Percentiles rank a stretch among this genome's conserved stretches.
Evolutionary conservation across 2,113 vertebrate genomes (phyloP).

Genomic region (Chitala chitala): DNA sequence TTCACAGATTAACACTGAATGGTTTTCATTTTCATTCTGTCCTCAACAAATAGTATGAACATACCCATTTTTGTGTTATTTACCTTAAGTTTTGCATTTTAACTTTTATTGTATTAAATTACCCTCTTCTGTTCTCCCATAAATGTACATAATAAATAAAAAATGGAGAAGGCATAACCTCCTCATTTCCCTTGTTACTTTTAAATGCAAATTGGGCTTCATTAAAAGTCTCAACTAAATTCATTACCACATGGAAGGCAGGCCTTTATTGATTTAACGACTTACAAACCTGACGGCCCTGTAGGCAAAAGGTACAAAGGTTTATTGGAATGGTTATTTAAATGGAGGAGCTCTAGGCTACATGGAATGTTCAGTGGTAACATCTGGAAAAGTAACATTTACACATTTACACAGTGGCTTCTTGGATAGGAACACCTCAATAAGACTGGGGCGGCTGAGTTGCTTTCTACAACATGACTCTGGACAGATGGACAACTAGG

Average conservation of each 20-base stretch:
- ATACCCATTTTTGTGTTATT: not conserved
- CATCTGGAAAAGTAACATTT: constrained; percentile 71
- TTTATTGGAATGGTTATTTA: constrained; percentile 67
- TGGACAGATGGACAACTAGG: too few relatives aligned
- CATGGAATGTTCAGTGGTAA: constrained; percentile 50
- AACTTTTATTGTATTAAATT: constrained; percentile 39
- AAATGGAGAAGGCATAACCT: constrained; percentile 51
- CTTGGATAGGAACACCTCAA: constrained; percentile 60
- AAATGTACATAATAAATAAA: constrained; percentile 54
- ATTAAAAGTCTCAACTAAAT: constrained; percentile 63
- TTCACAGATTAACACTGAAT: not conserved
- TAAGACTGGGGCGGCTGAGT: constrained; percentile 42
- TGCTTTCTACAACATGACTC: not conserved
- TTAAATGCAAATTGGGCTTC: constrained; percentile 68
- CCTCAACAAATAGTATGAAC: not conserved
- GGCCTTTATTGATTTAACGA: constrained; percentile 58
- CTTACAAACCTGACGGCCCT: constrained; percentile 52
- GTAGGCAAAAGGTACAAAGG: constrained; percentile 66
- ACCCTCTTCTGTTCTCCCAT: constrained; percentile 35
- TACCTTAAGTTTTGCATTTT: constrained; percentile 6
- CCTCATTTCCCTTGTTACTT: constrained; percentile 56
- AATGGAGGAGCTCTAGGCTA: constrained; percentile 46
- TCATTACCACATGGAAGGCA: constrained; percentile 56
- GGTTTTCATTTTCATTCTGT: not conserved
- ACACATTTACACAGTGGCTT: constrained; percentile 51